Evolutionary conservation across 2,113 vertebrate genomes (phyloP).

Genomic region (Thomomys bottae): DNA sequence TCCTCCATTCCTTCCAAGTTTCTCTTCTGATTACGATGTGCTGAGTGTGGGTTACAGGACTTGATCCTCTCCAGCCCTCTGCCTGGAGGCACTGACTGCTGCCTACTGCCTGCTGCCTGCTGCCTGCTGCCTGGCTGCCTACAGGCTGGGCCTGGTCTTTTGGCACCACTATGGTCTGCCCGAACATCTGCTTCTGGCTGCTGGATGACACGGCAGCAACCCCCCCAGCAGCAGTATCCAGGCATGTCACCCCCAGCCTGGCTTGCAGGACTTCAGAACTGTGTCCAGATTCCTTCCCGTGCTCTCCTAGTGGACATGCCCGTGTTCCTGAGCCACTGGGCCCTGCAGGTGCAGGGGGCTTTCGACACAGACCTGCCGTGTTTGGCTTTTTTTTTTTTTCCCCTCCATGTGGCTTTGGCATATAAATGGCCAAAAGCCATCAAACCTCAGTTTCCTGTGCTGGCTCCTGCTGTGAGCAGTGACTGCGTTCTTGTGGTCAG

Average conservation of each 20-base stretch:
- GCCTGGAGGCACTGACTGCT: not conserved
- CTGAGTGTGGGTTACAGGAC: not conserved
- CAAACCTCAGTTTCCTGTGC: not conserved
- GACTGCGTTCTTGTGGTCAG: not conserved
- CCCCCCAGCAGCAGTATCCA: no score
- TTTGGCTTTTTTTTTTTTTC: not conserved
- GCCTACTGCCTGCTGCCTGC: no score
- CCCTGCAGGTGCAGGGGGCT: not conserved
- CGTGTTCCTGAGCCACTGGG: not conserved
- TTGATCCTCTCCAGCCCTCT: not conserved
- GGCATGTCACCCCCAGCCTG: no score
- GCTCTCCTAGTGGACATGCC: not conserved
- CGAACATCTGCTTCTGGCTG: no score
- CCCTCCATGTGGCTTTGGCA: not conserved
- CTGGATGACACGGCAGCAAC: no score
- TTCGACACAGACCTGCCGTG: accelerated
- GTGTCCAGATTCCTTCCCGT: no score
- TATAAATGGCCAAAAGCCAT: not conserved
- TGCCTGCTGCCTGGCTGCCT: no score
- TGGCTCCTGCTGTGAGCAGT: not conserved
- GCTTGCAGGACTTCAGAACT: no score
- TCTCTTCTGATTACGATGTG: not conserved
- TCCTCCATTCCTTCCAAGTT: not conserved
- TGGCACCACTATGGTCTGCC: no score
- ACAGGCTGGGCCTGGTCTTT: no score